Evolutionary conservation across 2,888 invertebrate species (phyloP), one percentile per base, ranked within the genome.

Genomic region (Brachylomia viminalis): DNA sequence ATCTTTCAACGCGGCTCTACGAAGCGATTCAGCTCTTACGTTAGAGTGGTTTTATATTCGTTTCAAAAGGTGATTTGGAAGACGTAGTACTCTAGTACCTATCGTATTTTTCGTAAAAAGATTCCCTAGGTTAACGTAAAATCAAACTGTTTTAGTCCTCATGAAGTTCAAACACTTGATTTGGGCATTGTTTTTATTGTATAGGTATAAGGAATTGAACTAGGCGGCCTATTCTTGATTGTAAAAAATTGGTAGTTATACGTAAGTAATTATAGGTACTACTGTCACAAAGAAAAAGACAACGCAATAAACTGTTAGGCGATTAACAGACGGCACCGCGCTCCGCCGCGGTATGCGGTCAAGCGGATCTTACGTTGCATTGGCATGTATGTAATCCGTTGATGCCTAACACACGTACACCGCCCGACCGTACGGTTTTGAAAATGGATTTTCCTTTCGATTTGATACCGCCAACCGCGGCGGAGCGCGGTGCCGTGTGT

Each of bases 1-100:
- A 90, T 89, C 87, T 83, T 84, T 81, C 65, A 66, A 78, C 66
- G 49, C 76, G 65, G 66, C 79, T 73, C 67, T 78, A 75, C 62
- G 64, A 49, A 49, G 23, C 54, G 54, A 52, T 83, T 83, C 45
- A 52, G 56, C 17, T 52, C 42, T 66, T 33, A 68, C 38, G 38
- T 77, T 42, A 7, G 8, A 68, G 27, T 47, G 65, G 56, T 45
- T 80, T 77, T 54, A 65, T 68, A 77, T 77, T 69, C 27, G 66
- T 27, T 74, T 64, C 23, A 49, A 75, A 54, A 45, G 54, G 27
- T 30, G 42, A 42, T 49, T 75, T 15, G 7, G 20, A 52, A 79
- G 33, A 33, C 42, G 13, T 58, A 23, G 8, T 49, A n/a, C n/a
- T n/a, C n/a, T n/a, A 23, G 54, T 30, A 30, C 13, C 1, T 42